Evolutionary conservation across 2,797 vertebrate species (phyloP), one percentile per base, ranked within the genome.

Genomic region (Sciaenops ocellatus): DNA sequence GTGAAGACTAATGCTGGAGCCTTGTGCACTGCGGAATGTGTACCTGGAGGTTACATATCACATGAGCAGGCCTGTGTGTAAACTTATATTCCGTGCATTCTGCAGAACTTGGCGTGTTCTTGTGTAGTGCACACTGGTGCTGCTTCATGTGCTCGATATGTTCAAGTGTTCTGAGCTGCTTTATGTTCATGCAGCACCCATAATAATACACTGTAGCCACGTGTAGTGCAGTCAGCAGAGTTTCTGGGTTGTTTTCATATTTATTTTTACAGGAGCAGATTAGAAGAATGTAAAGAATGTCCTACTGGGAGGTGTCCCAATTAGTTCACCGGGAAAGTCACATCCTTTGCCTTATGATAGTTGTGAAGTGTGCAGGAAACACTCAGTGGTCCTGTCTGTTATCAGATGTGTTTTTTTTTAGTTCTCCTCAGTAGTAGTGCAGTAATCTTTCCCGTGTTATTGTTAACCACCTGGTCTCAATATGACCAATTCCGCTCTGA

Each of bases 171-270:
- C 28, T n/a, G 5, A 54, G 55, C 15, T 22, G 17, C 5, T 26
- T 17, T 5, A 34, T n/a, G 47, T 44, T 18, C 67, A 56, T 5
- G 54, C 50, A 54, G 60, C 76, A 50, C 34, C 8, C 18, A n/a
- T 9, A 38, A 74, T 75, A 62, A 57, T 24, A 54, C 54, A 52
- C 2, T 2, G n/a, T 15, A 73, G 66, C 79, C 85, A 89, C 80
- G 80, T 90, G 86, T 38, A 30, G 9, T 24, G 46, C 6, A 41
- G 46, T 28, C 24, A 42, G 51, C 26, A n/a, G 30, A 55, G 62
- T 64, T 66, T 54, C 51, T 59, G 20, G 9, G 1, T 71, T 69
- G 51, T 63, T 78, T 63, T 75, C 28, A 30, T 17, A 6, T 51
- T 38, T 22, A 30, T 51, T 73, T 68, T 30, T 1, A 20, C 47